Conservation (phyloP, 2,888 invertebrate genomes). For the Rhyacophila evoluta region DNA sequence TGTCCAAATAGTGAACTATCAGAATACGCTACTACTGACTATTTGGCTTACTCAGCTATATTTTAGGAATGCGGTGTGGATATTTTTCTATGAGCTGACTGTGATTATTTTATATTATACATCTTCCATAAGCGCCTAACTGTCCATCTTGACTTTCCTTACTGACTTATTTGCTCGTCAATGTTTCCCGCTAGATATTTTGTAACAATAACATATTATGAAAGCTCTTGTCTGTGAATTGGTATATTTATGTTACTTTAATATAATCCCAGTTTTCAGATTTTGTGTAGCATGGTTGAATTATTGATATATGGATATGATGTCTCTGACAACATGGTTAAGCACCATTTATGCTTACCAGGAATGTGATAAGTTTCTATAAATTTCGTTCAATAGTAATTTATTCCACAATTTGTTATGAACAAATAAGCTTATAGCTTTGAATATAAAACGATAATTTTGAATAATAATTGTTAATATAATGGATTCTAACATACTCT, state of each 20-base stretch:
- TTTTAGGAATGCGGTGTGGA: background rate
- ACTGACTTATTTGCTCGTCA: slow-evolving; percentile 17
- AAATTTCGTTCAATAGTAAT: background rate
- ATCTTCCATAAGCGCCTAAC: background rate
- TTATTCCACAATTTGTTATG: no score
- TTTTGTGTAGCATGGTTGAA: slow-evolving; percentile 23
- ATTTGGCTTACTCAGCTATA: background rate
- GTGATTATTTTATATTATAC: background rate
- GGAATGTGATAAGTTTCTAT: background rate
- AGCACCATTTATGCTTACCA: slow-evolving; percentile 14
- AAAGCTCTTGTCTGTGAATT: slow-evolving; percentile 11
- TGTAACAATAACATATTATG: background rate
- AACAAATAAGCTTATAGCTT: no score
- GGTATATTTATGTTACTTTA: background rate
- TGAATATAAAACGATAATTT: no score
- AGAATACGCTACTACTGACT: background rate
- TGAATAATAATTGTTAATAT: no score
- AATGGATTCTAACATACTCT: no score
- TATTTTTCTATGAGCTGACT: background rate
- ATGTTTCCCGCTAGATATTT: slow-evolving; percentile 31
- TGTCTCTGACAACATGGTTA: slow-evolving; percentile 8
- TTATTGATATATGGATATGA: slow-evolving; percentile 10
- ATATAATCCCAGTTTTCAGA: slow-evolving; percentile 3
- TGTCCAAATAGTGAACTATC: background rate
- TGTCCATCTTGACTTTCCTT: slow-evolving; percentile 15